Base-by-base conservation (phyloP, 1,140 invertebrate genomes). In the Drosophila insularis region DNA sequence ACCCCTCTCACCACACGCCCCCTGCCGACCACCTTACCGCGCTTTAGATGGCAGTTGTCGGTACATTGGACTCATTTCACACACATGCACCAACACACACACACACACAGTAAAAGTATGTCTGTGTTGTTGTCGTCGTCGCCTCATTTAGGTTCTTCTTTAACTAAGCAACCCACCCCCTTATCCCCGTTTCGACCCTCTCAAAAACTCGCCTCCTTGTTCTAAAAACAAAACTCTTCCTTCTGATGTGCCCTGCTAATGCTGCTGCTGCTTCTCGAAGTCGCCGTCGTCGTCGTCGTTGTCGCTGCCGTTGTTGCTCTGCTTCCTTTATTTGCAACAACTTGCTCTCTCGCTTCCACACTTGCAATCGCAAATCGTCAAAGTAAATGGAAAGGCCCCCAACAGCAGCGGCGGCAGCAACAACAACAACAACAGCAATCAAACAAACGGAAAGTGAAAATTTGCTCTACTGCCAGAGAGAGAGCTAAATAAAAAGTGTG, bases 371-470 rank as follows among this genome's bases (percentile, higher is more conserved):
- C 64, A 50, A 77, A 76, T 76, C 74, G 74, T 65, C 73, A 78
- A 89, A 80, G 79, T 89, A 87, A 89, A 87, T 87, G 84, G 84
- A 89, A 89, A 89, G 84, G 84, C 80, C 85, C 72, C 73, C 75
- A 31, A 37, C 50, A 53, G 19, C 63, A 37, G 14, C 46, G 35
- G 5, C 37, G 77, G 71, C 66, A 76, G 50, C 75, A 76, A 11
- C 35, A 37, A 37, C 35, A 59, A 37, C 56, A 77, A 71, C 66
- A 76, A 62, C 75, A 82, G 58, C 72, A 76, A 79, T 77, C 80
- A 84, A 89, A 71, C 84, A 89, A 89, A 89, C 84, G 80, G 84
- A 89, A 89, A 89, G 84, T 89, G 84, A 89, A 89, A 89, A 89
- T 89, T 89, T 89, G 84, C 84, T 89, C 84, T 81, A 89, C 84